Evolutionary conservation across 2,888 invertebrate genomes (phyloP).

Genomic region (Lepidonotus clava): DNA sequence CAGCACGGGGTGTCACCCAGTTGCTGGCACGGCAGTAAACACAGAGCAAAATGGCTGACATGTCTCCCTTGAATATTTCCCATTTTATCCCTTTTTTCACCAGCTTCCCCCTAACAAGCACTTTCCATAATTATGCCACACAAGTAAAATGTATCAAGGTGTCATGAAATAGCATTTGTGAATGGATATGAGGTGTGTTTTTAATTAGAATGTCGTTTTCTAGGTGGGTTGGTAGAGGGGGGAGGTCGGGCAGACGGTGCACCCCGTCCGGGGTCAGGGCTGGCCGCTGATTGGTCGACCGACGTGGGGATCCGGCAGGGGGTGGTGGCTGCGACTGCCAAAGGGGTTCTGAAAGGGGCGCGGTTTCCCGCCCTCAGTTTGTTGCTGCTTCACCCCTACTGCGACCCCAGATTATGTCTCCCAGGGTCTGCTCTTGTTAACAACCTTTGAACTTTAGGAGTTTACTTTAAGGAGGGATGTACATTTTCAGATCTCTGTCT

Average conservation of each 20-base stretch:
- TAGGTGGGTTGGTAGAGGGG: neutral
- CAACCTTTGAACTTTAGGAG: too few species aligned
- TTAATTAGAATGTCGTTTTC: neutral
- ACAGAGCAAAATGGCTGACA: constrained; percentile 33
- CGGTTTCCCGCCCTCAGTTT: neutral
- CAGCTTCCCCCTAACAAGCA: neutral
- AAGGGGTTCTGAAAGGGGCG: neutral
- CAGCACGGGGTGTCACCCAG: constrained; percentile 53
- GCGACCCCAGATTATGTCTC: neutral
- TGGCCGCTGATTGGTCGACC: neutral
- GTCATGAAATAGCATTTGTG: neutral
- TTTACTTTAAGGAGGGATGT: too few species aligned
- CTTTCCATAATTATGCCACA: neutral
- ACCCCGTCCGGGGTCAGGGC: neutral
- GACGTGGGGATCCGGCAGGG: neutral
- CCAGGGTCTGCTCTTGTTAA: neutral
- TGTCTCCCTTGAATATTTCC: constrained; percentile 36
- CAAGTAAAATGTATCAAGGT: neutral
- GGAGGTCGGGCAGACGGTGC: constrained; percentile 17
- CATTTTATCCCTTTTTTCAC: constrained; percentile 63
- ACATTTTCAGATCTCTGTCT: too few species aligned
- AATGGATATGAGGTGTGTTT: neutral
- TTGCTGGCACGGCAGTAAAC: constrained; percentile 50
- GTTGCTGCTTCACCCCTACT: neutral
- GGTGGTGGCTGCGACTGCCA: neutral